phyloP scores from a whole-genome alignment of 2,797 vertebrate species.

The Poeciliopsis infans region DNA sequence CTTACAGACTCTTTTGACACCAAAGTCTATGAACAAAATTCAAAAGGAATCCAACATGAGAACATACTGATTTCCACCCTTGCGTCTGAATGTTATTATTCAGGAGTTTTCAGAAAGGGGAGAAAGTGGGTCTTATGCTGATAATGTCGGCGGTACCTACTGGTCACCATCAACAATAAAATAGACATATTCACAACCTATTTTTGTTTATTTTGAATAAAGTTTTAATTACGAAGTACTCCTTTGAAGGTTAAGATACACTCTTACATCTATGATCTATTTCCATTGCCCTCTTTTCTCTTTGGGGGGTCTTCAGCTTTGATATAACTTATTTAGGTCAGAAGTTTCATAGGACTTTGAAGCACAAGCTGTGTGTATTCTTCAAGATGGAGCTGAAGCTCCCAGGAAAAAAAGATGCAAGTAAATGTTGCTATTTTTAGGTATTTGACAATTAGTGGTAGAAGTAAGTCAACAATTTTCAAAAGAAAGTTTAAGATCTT shows the following conservation, averaged over 20 bases:
- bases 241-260: slow-evolving; percentile 19
- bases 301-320: slow-evolving; percentile 64
- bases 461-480: slow-evolving; percentile 39
- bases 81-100: slow-evolving; percentile 28
- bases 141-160: slow-evolving; percentile 36
- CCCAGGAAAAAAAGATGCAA: slow-evolving; percentile 57
- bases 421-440: slow-evolving; percentile 57
- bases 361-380: slow-evolving; percentile 50
- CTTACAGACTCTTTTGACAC: slow-evolving; percentile 37
- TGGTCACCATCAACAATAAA: slow-evolving; percentile 49
- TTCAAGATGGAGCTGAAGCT: slow-evolving; percentile 49
- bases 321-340: slow-evolving; percentile 76
- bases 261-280: slow-evolving; percentile 49
- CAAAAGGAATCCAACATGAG: slow-evolving; percentile 65
- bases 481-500: not conserved
- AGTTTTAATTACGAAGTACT: slow-evolving; percentile 29
- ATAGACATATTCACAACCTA: slow-evolving; percentile 15
- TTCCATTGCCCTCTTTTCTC: slow-evolving; percentile 26
- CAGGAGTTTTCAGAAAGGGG: slow-evolving; percentile 38
- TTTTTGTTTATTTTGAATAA: slow-evolving; percentile 28
- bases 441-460: slow-evolving; percentile 59
- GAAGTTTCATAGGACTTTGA: slow-evolving; percentile 66
- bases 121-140: slow-evolving; percentile 8
- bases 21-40: slow-evolving; percentile 41
- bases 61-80: slow-evolving; percentile 29